Evolutionary conservation across 1,140 invertebrate genomes (phyloP), one percentile per base, ranked within the genome.

Genomic region (Drosophila parvula): DNA sequence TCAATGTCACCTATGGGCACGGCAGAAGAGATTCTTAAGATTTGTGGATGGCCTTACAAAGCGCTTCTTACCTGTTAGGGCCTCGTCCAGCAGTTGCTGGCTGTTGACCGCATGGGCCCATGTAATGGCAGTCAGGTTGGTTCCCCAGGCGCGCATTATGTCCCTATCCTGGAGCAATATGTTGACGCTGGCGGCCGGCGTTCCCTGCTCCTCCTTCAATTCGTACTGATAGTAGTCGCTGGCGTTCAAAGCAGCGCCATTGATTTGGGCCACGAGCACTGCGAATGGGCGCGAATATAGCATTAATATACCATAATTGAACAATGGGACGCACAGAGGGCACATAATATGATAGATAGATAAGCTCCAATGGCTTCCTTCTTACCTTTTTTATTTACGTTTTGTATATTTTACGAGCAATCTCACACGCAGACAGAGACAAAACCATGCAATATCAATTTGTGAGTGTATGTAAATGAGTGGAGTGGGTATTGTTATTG

Each of bases 71-170:
- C 94, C 92, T 47, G 91, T 77, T 41, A 98, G 90, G 56, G 95
- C 94, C 9, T 93, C 91, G 5, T 94, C 85, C 14, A 98, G 92
- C 45, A 94, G 92, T 0, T 91, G 90, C 78, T 94, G 93, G 79
- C 93, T 95, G 91, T 98, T 98, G 4, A 96, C 96, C 3, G 95
- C 96, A 92, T 97, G 96, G 7, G 95, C 95, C 97, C 97, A 98
- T 22, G 94, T 95, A 4, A 98, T 93, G 67, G 94, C 94, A 3
- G 96, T 96, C 45, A 96, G 91, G 91, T 97, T 97, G 8, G 81
- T 70, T 40, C 71, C 73, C 53, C 86, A 83, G 14, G 58, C 45
- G 9, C 48, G 62, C 9, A 70, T 16, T 79, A 78, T 88, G 11
- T 57, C 53, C 27, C 71, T 63, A 11, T 71, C 59, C 14, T 63